phyloP scores from a whole-genome alignment of 2,113 vertebrate genomes.

The Leptodactylus fuscus region DNA sequence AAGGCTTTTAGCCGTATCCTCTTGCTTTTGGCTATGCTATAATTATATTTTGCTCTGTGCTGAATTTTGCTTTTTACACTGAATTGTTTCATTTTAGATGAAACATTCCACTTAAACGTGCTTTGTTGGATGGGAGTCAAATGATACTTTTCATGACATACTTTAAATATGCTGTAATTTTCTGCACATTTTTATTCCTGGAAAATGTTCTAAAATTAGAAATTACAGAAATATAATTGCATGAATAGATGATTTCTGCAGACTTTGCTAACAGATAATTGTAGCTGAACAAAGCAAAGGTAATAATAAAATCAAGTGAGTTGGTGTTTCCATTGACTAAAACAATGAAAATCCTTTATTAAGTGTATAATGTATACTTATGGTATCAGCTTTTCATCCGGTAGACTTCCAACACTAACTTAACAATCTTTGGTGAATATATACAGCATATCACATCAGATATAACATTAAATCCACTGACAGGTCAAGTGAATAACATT shows the following conservation, averaged over 20 bases:
- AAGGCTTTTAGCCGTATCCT: not conserved
- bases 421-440: not conserved
- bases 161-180: not conserved
- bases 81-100: not conserved
- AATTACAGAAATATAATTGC: conserved; percentile 6
- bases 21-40: not conserved
- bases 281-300: too few relatives aligned
- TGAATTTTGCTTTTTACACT: not conserved
- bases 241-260: not conserved
- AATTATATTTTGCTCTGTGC: not conserved
- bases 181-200: not conserved
- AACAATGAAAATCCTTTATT: not conserved
- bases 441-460: not conserved
- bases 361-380: not conserved
- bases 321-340: conserved; percentile 27
- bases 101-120: not conserved
- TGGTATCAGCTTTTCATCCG: too few relatives aligned
- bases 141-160: not conserved
- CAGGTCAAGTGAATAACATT: too few relatives aligned
- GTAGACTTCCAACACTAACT: not conserved
- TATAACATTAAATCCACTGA: too few relatives aligned
- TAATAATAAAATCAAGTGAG: conserved; percentile 26
- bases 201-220: conserved; percentile 19
- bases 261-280: too few relatives aligned
- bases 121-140: not conserved